These are phyloP conservation scores for Caenorhabditis sp. DNA, from an alignment of 2,888 invertebrate species.

Conservation along the genomic window DNA sequence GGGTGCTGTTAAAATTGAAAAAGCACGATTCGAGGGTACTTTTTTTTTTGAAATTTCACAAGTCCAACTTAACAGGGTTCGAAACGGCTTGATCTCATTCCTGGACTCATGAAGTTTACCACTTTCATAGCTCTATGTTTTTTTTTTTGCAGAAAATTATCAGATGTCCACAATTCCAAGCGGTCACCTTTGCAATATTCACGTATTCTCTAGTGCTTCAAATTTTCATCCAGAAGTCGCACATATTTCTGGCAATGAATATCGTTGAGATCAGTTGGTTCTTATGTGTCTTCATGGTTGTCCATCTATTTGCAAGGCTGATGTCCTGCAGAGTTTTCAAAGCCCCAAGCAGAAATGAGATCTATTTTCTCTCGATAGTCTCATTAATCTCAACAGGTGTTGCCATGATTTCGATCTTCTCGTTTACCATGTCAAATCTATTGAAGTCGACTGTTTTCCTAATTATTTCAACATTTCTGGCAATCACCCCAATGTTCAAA, in stretches of 20 bases:
- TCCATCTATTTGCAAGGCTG: background rate
- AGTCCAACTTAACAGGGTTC: too few relatives aligned
- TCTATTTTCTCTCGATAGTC: background rate
- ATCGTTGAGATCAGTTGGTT: background rate
- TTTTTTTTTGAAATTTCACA: too few relatives aligned
- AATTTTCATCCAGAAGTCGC: background rate
- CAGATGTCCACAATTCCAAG: constrained; percentile 25
- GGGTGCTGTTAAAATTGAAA: too few relatives aligned
- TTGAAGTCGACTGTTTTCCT: background rate
- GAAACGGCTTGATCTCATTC: too few relatives aligned
- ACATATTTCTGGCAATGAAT: background rate
- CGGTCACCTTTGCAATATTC: constrained; percentile 3
- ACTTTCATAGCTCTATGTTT: too few relatives aligned
- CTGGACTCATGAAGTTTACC: too few relatives aligned
- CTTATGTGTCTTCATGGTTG: background rate
- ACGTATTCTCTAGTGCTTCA: background rate
- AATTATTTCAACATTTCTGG: background rate
- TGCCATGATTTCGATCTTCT: background rate
- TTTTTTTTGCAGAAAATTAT: constrained; percentile 25
- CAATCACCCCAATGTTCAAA: background rate
- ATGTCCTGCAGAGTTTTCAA: background rate
- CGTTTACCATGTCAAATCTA: background rate
- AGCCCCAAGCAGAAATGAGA: background rate
- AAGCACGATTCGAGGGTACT: too few relatives aligned
- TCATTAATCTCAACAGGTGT: background rate